Conservation (phyloP, 2,797 vertebrate genomes). For the Sebastes aleutianus region DNA sequence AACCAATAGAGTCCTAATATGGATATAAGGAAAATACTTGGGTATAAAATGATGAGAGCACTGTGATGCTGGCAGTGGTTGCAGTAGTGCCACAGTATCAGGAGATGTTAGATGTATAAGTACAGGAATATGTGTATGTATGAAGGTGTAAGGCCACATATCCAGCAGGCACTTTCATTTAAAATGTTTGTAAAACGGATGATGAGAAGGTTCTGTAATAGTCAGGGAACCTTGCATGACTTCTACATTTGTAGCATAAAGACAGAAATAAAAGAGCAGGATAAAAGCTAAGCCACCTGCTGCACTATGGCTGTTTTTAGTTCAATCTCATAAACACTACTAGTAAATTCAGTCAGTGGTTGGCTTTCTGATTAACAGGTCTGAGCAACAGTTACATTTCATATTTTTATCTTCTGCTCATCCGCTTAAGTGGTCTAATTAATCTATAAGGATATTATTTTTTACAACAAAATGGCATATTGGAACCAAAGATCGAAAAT, state of each 20-base stretch:
- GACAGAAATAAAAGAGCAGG: not conserved
- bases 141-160: constrained; percentile 12
- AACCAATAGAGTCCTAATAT: not conserved
- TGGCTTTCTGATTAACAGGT: too few species aligned
- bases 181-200: not conserved
- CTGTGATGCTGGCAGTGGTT: not conserved
- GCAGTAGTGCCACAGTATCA: not conserved
- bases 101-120: not conserved
- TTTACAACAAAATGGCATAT: too few species aligned
- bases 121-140: not conserved
- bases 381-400: not conserved
- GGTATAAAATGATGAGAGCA: not conserved
- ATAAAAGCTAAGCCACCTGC: not conserved
- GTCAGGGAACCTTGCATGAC: too few species aligned
- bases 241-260: not conserved
- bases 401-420: not conserved
- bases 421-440: not conserved
- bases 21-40: not conserved
- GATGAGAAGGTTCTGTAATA: not conserved
- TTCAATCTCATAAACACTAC: not conserved
- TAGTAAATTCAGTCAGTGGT: not conserved
- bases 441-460: fast-evolving
- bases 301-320: not conserved
- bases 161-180: constrained; percentile 44
- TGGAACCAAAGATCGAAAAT: not conserved